phyloP scores from a whole-genome alignment of 2,113 vertebrate genomes.

The Heterochromis multidens region DNA sequence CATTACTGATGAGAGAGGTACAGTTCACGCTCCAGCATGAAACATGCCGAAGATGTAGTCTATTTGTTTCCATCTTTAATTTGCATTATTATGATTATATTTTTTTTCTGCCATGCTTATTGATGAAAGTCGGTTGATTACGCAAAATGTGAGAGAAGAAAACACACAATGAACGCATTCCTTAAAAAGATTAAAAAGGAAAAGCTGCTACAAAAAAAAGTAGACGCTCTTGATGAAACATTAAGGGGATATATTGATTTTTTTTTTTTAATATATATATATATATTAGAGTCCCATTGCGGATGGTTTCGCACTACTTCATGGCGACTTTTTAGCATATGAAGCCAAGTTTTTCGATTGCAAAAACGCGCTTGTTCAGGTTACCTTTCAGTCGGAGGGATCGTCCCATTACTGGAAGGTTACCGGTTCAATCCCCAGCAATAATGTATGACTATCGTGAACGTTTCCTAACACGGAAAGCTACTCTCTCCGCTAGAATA shows the following conservation, averaged over 20 bases:
- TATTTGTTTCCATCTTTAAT: not conserved
- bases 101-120: not conserved
- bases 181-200: not conserved
- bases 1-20: not conserved
- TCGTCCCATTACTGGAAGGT: conserved; percentile 12
- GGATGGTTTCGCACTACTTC: not conserved
- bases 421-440: not conserved
- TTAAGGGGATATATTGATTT: not conserved
- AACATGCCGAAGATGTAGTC: not conserved
- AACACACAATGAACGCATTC: not conserved
- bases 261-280: not conserved
- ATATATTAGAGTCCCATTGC: too few relatives aligned
- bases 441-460: not conserved
- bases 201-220: not conserved
- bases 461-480: not conserved
- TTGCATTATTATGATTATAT: not conserved
- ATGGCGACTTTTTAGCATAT: not conserved
- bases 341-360: not conserved
- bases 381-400: not conserved
- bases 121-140: not conserved
- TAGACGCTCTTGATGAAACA: not conserved
- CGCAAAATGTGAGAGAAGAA: not conserved
- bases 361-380: not conserved
- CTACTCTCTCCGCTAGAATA: fast-evolving
- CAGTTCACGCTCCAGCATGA: not conserved